Evolutionary conservation across 2,888 invertebrate genomes (phyloP), one percentile per base, ranked within the genome.

Genomic region (Drosophila monieri): DNA sequence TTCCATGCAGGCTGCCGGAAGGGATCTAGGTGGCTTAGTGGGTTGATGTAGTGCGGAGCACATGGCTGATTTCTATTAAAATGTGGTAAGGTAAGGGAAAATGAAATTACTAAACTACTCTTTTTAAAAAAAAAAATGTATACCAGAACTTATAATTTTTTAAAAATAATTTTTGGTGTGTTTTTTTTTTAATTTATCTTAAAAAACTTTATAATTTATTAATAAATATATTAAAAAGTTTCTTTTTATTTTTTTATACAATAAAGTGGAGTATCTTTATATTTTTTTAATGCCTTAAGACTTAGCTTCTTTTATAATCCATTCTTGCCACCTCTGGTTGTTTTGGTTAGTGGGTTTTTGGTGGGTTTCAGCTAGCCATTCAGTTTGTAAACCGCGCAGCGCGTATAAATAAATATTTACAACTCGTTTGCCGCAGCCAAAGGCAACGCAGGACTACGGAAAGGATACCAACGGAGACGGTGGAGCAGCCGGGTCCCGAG

Each of bases 401-500:
- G 77, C 78, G 88, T 88, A 85, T 87, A 85, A 88, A 85, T 85
- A 85, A 85, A 85, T 85, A 85, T 85, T 85, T 85, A 85, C 88
- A 85, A 85, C 88, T 85, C 85, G 85, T 85, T 85, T 85, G 85
- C 88, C 83, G 77, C 88, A 85, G 74, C 85, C 83, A 87, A 83
- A 71, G 83, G 81, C 77, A 88, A 74, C 84, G 72, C 73, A 56
- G 51, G 25, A 37, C 47, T n/a, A 43, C 43, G 52, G 49, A 10
- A 54, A 48, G 64, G 60, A 73, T 58, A 39, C 44, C 21, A 48
- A 52, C 54, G 44, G 64, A 60, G 52, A 55, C 52, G 54, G 37
- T 46, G 48, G 35, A 23, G 21, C 14, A 25, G 27, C 18, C 21
- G 27, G 32, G 57, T 25, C 44, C 47, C 41, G 39, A 64, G 52